A percentile compares a stretch with the other conserved stretches of the same genome.
These are phyloP conservation scores for Agrotis clavis DNA, from an alignment of 2,888 invertebrate species.

Conservation along the genomic window DNA sequence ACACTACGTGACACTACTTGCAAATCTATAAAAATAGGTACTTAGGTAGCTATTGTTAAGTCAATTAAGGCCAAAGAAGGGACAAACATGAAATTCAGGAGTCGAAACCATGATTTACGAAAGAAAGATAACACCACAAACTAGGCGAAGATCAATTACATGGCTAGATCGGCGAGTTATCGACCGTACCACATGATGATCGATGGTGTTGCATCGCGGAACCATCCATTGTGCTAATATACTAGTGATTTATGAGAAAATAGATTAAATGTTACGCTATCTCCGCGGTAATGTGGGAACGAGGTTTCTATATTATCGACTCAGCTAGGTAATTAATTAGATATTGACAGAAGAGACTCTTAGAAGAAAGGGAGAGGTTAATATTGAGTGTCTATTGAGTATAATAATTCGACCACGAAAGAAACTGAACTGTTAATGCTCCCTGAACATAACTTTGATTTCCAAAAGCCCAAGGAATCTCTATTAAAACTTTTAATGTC, in stretches of 20 bases:
- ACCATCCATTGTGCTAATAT: slow-evolving; percentile 62
- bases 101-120: not conserved
- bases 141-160: slow-evolving; percentile 52
- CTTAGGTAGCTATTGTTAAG: slow-evolving; percentile 1
- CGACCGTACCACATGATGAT: slow-evolving; percentile 44
- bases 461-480: not conserved
- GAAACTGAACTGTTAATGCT: too few relatives aligned
- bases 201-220: slow-evolving; percentile 54
- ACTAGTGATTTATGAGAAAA: slow-evolving; percentile 63
- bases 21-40: not conserved
- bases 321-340: slow-evolving; percentile 25
- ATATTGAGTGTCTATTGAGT: not conserved
- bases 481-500: not conserved
- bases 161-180: slow-evolving; percentile 29
- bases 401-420: not conserved
- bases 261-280: slow-evolving; percentile 59
- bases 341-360: slow-evolving; percentile 9
- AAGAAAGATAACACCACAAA: slow-evolving; percentile 14
- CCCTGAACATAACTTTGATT: not conserved
- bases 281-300: slow-evolving; percentile 44
- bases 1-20: too few relatives aligned
- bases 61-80: slow-evolving; percentile 19
- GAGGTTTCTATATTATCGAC: slow-evolving; percentile 27
- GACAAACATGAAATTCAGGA: not conserved
- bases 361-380: not conserved